A percentile compares a stretch with the other conserved stretches of the same genome.
Conservation (phyloP, 2,113 vertebrate species). For the Columba janthina region DNA sequence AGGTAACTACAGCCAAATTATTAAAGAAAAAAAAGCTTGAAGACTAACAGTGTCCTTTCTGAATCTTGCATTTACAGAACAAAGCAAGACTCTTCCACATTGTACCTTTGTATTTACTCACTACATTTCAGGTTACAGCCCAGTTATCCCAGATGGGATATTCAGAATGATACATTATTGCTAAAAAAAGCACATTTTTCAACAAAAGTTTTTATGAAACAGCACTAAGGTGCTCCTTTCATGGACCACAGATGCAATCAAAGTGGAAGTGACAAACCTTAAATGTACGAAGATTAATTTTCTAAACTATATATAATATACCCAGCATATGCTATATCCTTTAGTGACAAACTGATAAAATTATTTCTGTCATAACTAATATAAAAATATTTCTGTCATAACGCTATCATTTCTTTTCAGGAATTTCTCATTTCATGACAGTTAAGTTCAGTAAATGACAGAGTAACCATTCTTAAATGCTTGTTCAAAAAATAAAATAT, state of each 20-base stretch:
- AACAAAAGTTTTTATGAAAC: neutral
- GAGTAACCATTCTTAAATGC: neutral
- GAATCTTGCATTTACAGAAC: neutral
- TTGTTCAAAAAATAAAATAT: neutral
- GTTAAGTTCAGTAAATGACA: neutral
- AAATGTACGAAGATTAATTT: neutral
- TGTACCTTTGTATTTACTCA: neutral
- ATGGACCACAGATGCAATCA: neutral
- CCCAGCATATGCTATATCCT: neutral
- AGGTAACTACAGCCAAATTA: neutral
- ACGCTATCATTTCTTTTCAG: neutral
- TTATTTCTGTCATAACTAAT: neutral
- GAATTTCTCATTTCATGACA: neutral
- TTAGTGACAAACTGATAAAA: neutral
- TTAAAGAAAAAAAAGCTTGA: neutral
- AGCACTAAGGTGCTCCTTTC: neutral
- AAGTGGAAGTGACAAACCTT: neutral
- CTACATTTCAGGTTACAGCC: neutral
- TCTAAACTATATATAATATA: neutral
- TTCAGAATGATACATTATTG: neutral
- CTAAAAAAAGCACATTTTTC: neutral
- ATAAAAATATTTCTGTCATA: neutral
- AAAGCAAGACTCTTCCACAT: neutral
- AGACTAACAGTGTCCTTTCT: neutral
- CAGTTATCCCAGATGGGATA: neutral